Evolutionary conservation across 2,888 invertebrate species (phyloP), one percentile per base, ranked within the genome.

Genomic region (Notocelia uddmanniana): DNA sequence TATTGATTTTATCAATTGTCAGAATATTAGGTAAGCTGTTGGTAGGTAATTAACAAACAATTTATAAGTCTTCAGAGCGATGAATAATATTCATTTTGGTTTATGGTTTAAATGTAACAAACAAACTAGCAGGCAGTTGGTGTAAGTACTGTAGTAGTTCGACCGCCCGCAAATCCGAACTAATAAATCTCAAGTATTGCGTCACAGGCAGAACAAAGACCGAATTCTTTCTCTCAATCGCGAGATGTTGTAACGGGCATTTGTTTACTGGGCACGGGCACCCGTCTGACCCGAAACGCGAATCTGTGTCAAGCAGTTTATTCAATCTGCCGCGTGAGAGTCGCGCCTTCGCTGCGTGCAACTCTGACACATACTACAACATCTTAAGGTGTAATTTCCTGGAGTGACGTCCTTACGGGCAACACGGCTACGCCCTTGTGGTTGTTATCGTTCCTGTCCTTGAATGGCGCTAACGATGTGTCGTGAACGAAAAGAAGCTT

Each of bases 261-360:
- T 88, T 83, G 83, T 83, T 89, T 89, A 87, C 88, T 79, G 85
- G 81, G 79, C 83, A 79, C 83, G 79, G 82, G 85, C 85, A 85
- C 87, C 89, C 86, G 89, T 87, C 88, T 93, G 93, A 92, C 93
- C 93, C 91, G 90, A 92, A 92, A 90, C 87, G 85, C 84, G 91
- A 92, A 93, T 92, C 91, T 93, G 91, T 93, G 93, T 93, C 93
- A 93, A 93, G 93, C 89, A 90, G 93, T 93, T 93, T 93, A 93
- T 93, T 93, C 92, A 93, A 93, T 93, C 92, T 92, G 89, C 83
- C 82, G 84, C 83, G 83, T 83, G 86, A 87, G 87, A 87, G 84
- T 83, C 85, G 84, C 82, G 77, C 74, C 74, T 55, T 67, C 37
- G 68, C 72, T 74, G 64, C 86, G 82, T 74, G 78, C 83, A 74